Conservation (phyloP, 2,888 invertebrate species). For the Euzophera pinguis region DNA sequence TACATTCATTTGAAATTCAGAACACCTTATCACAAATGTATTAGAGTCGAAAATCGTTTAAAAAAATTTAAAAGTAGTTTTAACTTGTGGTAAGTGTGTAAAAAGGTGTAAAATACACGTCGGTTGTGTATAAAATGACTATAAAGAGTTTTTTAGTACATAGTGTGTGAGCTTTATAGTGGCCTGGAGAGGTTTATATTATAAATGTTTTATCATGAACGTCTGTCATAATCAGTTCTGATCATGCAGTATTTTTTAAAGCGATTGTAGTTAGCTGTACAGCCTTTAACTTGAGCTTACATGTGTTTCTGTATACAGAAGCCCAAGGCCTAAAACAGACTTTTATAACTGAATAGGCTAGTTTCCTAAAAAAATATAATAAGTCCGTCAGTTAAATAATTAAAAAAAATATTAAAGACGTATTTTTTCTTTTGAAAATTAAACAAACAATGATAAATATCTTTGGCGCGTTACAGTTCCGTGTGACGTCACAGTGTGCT, state of each 20-base stretch:
- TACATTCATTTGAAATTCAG: neutral
- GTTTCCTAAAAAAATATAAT: no score
- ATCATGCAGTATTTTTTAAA: neutral
- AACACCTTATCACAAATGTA: constrained; percentile 10
- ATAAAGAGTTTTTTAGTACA: constrained; percentile 55
- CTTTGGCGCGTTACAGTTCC: no score
- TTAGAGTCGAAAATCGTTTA: constrained; percentile 14
- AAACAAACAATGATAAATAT: no score
- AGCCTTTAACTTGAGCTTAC: no score
- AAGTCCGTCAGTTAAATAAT: no score
- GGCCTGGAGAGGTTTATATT: constrained; percentile 26
- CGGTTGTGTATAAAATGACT: constrained; percentile 50
- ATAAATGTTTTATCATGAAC: constrained; percentile 36
- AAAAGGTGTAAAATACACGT: constrained; percentile 62
- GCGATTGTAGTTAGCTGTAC: neutral
- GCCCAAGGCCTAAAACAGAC: no score
- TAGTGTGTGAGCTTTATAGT: constrained; percentile 48
- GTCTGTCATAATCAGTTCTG: constrained; percentile 21
- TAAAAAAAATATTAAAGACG: no score
- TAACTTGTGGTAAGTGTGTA: constrained; percentile 22
- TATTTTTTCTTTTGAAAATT: no score
- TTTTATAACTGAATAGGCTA: no score
- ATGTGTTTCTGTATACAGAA: no score
- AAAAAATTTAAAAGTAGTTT: constrained; percentile 9
- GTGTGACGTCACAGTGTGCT: no score